Evolutionary conservation across 2,113 vertebrate genomes (phyloP), one percentile per base, ranked within the genome.

Genomic region (Lophochroa leadbeateri): DNA sequence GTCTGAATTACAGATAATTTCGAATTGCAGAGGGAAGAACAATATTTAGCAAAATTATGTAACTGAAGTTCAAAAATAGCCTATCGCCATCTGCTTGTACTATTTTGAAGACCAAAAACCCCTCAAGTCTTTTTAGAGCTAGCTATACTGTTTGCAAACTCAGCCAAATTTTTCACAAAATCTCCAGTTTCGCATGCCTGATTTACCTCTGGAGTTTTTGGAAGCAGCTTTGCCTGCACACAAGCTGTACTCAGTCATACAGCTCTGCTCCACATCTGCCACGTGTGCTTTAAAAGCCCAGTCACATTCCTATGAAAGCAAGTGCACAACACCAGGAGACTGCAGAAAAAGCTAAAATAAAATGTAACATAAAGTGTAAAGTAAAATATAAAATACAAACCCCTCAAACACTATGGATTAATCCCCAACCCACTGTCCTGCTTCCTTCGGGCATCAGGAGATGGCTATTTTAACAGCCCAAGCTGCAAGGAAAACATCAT

Each of bases 111-210:
- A 95, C 91, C 63, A 87, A 93, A 95, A 94, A 85, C 5, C 43
- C 52, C 86, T 79, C 10, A 72, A 89, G 61, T 84, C 86, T 96
- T 96, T 95, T 81, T 86, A 86, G 91, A 95, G 86, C 86, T 82
- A 93, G 64, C 91, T 86, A 65, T 29, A 82, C 60, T 97, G 92
- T 96, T 97, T 97, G 96, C 95, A 96, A 96, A 97, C 93, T 95
- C 91, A 91, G 94, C 61, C 92, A 89, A 88, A 1, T 86, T 91
- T 88, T 90, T 82, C 39, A 93, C 4, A 13, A 82, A 88, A 75
- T 81, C 79, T 89, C 3, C 0, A 86, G 44, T 95, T 88, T 82
- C 60, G 52, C 69, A 76, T 41, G 52, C 57, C 60, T 87, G 81
- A 57, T 94, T 96, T 92, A 92, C 89, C 89, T 82, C 86, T 2